Conservation (phyloP, 2,888 invertebrate genomes). For the Chrysolina oricalcia region DNA sequence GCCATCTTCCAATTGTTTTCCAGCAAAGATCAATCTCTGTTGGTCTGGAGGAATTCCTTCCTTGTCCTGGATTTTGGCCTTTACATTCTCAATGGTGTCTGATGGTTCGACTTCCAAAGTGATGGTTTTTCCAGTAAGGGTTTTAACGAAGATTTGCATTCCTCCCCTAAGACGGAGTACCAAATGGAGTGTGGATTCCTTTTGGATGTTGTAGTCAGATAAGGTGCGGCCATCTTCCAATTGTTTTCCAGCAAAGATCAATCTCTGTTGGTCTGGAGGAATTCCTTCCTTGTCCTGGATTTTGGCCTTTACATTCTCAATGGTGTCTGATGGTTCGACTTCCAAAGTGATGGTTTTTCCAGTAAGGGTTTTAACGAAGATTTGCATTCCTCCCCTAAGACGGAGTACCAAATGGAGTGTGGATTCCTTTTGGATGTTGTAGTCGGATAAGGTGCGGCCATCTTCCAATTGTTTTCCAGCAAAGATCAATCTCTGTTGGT, state of each 20-base stretch:
- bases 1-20: conserved; percentile 96
- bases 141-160: conserved; percentile 26
- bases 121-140: conserved; percentile 81
- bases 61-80: conserved; percentile 88
- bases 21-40: conserved; percentile 89
- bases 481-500: conserved; percentile 78
- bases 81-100: conserved; percentile 95
- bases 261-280: conserved; percentile 30
- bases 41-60: conserved; percentile 77
- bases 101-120: conserved; percentile 93
- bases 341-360: conserved; percentile 76
- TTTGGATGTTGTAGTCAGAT: conserved; percentile 25
- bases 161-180: conserved; percentile 24
- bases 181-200: conserved; percentile 26
- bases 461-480: conserved; percentile 83
- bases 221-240: conserved; percentile 27
- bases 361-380: conserved; percentile 75
- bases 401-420: conserved; percentile 75
- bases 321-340: conserved; percentile 76
- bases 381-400: conserved; percentile 76
- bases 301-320: conserved; percentile 72
- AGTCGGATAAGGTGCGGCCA: conserved; percentile 79
- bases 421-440: conserved; percentile 79
- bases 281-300: conserved; percentile 28
- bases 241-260: conserved; percentile 27